Percentiles rank a stretch among this genome's conserved stretches.
Conservation (phyloP, 2,113 vertebrate genomes). For the Neolamprologus sp. region DNA sequence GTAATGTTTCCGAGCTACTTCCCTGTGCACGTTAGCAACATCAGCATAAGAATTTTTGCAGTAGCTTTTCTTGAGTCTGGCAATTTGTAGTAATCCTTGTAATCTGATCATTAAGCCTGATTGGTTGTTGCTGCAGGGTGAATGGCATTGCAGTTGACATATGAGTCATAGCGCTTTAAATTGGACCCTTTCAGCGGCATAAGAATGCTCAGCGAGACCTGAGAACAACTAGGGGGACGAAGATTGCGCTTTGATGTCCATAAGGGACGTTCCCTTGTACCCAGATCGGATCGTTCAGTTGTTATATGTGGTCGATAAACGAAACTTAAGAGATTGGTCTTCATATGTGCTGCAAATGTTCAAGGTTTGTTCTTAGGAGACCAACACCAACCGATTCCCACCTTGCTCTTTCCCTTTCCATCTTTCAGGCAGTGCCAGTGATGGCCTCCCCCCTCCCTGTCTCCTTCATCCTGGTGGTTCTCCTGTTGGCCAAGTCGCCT, state of each 20-base stretch:
- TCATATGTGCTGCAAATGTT: not conserved
- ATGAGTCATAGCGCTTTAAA: not conserved
- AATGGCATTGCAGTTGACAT: not conserved
- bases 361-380: not conserved
- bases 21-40: not conserved
- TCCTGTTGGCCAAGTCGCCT: slow-evolving; percentile 41
- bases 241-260: not conserved
- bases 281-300: rapidly evolving
- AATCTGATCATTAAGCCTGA: not conserved
- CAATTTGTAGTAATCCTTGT: not conserved
- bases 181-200: not conserved
- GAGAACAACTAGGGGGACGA: not conserved
- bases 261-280: not conserved
- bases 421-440: slow-evolving; percentile 47
- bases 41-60: not conserved
- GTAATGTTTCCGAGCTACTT: not conserved
- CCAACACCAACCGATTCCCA: not conserved
- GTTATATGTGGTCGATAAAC: not conserved
- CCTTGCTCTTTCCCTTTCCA: not conserved
- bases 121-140: not conserved
- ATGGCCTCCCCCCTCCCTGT: slow-evolving; percentile 59
- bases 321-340: not conserved
- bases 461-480: slow-evolving; percentile 46
- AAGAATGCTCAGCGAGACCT: not conserved
- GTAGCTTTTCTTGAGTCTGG: not conserved